Evolutionary conservation across 92 coral and sea anemone genomes (phyloP).

Genomic region (Zoanthus gigantus): DNA sequence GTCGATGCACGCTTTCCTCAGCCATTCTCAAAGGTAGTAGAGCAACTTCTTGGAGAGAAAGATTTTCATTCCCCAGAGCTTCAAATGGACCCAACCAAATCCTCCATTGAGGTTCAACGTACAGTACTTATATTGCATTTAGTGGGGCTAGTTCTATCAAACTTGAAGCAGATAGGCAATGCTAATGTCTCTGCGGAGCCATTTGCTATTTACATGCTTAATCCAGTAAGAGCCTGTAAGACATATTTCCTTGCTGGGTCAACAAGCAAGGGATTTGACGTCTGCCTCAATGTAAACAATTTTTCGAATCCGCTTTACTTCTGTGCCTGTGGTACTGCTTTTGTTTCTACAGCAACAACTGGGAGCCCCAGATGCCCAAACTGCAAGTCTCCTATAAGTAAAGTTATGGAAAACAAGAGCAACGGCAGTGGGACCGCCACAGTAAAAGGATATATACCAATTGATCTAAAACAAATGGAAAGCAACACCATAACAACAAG

Average conservation of each 20-base stretch:
- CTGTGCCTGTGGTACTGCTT: conserved; percentile 66
- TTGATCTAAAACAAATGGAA: conserved; percentile 20
- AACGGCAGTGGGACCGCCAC: neutral
- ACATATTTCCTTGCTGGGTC: conserved; percentile 26
- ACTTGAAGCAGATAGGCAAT: conserved; percentile 24
- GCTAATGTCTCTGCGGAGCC: conserved; percentile 29
- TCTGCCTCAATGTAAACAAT: conserved; percentile 9
- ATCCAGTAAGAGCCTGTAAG: conserved; percentile 41
- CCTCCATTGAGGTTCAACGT: conserved; percentile 70
- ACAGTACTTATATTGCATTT: conserved; percentile 82
- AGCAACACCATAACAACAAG: conserved; percentile 55
- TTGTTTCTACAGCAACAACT: conserved; percentile 16
- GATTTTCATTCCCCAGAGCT: conserved; percentile 69
- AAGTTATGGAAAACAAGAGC: neutral
- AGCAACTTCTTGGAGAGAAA: conserved; percentile 66
- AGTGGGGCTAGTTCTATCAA: conserved; percentile 69
- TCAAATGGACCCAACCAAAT: conserved; percentile 72
- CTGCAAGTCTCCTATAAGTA: conserved; percentile 37
- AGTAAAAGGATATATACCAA: conserved; percentile 52
- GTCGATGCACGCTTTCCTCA: conserved; percentile 22
- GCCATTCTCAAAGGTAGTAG: conserved; percentile 70
- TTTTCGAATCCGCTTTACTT: neutral
- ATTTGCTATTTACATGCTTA: conserved; percentile 55
- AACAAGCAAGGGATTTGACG: conserved; percentile 18
- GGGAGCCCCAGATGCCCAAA: conserved; percentile 52